Percentiles rank a stretch among this genome's conserved stretches.
Evolutionary conservation across 2,113 vertebrate genomes (phyloP).

Genomic region (Drymodes brunneopygia): DNA sequence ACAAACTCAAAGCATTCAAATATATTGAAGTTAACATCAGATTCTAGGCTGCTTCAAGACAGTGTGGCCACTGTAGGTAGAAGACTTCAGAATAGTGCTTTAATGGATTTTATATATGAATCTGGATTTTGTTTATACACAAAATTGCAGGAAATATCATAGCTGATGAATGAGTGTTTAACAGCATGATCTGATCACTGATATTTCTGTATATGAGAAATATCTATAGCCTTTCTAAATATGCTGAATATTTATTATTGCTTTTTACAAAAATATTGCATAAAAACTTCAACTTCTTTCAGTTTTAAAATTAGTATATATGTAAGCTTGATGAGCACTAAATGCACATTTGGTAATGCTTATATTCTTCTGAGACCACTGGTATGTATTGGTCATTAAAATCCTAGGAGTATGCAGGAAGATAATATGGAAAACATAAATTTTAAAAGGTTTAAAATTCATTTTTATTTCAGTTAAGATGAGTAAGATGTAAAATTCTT

Average conservation of each 20-base stretch:
- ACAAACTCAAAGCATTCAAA: accelerated
- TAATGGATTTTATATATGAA: not conserved
- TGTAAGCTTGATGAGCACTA: not conserved
- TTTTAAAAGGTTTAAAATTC: not conserved
- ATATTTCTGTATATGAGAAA: not conserved
- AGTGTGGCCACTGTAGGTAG: not conserved
- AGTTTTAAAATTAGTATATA: not conserved
- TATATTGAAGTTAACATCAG: not conserved
- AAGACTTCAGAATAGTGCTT: not conserved
- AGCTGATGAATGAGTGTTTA: not conserved
- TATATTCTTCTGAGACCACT: not conserved
- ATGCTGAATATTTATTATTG: not conserved
- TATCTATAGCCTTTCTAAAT: not conserved
- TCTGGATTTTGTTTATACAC: not conserved
- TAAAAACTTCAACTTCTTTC: not conserved
- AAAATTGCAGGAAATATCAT: not conserved
- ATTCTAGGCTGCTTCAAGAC: not conserved
- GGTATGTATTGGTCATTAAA: not conserved
- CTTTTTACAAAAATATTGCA: not conserved
- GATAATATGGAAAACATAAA: not conserved
- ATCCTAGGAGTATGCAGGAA: not conserved
- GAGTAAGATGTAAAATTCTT: not conserved
- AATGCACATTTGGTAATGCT: not conserved
- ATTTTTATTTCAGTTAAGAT: not conserved
- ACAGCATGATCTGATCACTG: not conserved